Percentiles rank a stretch among this genome's conserved stretches.
Conservation (phyloP, 2,113 vertebrate species). For the Bagarius yarrelli region DNA sequence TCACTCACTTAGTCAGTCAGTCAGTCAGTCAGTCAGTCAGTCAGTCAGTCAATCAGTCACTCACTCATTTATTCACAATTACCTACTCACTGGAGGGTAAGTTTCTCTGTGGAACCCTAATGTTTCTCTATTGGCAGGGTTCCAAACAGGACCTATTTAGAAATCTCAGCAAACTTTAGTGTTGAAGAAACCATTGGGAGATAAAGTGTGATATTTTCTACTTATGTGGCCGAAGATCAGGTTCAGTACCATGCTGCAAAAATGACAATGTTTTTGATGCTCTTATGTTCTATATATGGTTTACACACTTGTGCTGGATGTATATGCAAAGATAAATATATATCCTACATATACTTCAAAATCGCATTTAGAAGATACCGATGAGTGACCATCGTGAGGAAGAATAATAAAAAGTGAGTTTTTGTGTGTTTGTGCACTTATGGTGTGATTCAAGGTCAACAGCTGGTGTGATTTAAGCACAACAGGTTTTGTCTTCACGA, state of each 20-base stretch:
- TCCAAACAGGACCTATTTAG: too few species aligned
- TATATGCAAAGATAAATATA: background rate
- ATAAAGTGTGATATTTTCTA: background rate
- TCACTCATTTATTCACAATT: too few species aligned
- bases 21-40: too few species aligned
- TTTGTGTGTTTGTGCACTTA: background rate
- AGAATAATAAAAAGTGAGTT: background rate
- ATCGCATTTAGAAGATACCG: slow-evolving; percentile 1
- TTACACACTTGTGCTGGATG: too few species aligned
- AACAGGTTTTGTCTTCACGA: slow-evolving; percentile 21
- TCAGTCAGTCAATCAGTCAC: too few species aligned
- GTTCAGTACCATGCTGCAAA: background rate
- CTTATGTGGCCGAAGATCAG: background rate
- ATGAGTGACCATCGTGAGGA: background rate
- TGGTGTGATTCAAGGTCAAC: slow-evolving; percentile 17
- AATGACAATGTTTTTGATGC: background rate
- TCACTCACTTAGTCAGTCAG: too few species aligned
- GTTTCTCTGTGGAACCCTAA: too few species aligned
- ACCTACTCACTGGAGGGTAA: too few species aligned
- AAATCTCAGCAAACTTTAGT: too few species aligned
- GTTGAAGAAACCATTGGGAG: background rate
- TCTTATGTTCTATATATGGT: background rate
- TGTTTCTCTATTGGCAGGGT: too few species aligned
- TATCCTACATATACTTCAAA: background rate
- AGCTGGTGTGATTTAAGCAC: background rate